Conservation (phyloP, 2,113 vertebrate genomes). For the Eira barbara region DNA sequence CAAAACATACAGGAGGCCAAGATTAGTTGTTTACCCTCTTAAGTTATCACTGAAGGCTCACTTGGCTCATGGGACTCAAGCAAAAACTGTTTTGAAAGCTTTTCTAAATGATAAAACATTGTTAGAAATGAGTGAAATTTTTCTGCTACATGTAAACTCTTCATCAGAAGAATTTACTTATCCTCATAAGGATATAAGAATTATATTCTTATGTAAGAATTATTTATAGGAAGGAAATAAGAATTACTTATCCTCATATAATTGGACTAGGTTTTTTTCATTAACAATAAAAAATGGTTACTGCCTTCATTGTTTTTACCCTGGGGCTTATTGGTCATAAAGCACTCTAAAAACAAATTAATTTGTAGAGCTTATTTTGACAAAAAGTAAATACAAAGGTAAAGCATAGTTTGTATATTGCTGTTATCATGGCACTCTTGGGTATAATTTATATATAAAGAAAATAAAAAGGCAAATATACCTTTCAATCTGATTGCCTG, state of each 20-base stretch:
- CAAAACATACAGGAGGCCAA: slow-evolving; percentile 62
- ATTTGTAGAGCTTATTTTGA: slow-evolving; percentile 82
- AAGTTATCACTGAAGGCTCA: slow-evolving; percentile 46
- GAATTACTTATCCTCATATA: slow-evolving; percentile 79
- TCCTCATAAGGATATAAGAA: slow-evolving; percentile 77
- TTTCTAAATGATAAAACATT: slow-evolving; percentile 75
- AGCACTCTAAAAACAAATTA: slow-evolving; percentile 80
- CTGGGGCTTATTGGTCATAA: slow-evolving; percentile 79
- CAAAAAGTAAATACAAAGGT: slow-evolving; percentile 82
- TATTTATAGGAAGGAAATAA: slow-evolving; percentile 63
- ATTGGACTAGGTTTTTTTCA: slow-evolving; percentile 71
- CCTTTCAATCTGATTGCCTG: slow-evolving; percentile 78
- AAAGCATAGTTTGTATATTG: slow-evolving; percentile 77
- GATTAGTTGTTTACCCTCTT: slow-evolving; percentile 58
- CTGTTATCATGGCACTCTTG: slow-evolving; percentile 76
- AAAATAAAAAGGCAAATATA: slow-evolving; percentile 80
- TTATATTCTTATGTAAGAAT: slow-evolving; percentile 74
- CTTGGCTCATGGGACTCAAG: slow-evolving; percentile 70
- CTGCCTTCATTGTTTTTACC: slow-evolving; percentile 78
- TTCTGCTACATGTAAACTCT: slow-evolving; percentile 28
- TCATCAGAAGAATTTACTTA: slow-evolving; percentile 78
- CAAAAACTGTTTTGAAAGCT: slow-evolving; percentile 67
- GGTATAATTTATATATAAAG: slow-evolving; percentile 79
- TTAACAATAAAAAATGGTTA: slow-evolving; percentile 78
- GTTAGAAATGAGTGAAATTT: slow-evolving; percentile 65